Evolutionary conservation across 30 jellyfish, hydroid and myxozoan genomes (phyloP).

Genomic region (Chironex yamaguchii): DNA sequence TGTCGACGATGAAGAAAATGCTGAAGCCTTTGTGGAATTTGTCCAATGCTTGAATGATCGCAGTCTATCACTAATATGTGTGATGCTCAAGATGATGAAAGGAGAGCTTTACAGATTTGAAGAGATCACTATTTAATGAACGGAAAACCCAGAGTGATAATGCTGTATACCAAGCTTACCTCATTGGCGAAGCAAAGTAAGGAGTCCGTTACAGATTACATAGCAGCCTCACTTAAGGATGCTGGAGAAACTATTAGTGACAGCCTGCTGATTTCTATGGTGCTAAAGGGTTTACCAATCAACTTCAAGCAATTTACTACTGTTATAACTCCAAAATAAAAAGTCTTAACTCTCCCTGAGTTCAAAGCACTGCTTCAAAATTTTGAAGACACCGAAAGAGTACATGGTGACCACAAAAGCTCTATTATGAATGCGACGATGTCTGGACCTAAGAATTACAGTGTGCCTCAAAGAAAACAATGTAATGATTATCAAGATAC

Average conservation of each 20-base stretch:
- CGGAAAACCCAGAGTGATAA: constrained; percentile 52
- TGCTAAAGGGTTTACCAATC: constrained; percentile 62
- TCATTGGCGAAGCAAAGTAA: constrained; percentile 13
- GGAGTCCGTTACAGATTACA: constrained; percentile 50
- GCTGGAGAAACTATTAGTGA: constrained; percentile 56
- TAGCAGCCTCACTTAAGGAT: constrained; percentile 34
- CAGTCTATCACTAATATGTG: constrained; percentile 36
- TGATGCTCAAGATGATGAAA: constrained; percentile 59
- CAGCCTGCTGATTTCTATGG: constrained; percentile 67
- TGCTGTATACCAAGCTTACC: constrained; percentile 49
- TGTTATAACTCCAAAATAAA: constrained; percentile 58
- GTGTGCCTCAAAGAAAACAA: too few species aligned
- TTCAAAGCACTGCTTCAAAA: constrained; percentile 6
- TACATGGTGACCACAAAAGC: too few species aligned
- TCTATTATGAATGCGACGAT: too few species aligned
- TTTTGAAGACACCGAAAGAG: constrained; percentile 33
- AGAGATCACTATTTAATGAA: constrained; percentile 41
- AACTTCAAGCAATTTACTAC: constrained; percentile 61
- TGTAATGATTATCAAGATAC: too few species aligned
- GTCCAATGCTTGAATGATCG: constrained; percentile 55
- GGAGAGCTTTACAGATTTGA: constrained; percentile 18
- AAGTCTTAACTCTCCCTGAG: constrained; percentile 11
- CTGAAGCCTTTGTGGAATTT: constrained; percentile 31
- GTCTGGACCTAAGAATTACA: too few species aligned
- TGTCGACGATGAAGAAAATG: constrained; percentile 13